Conservation (phyloP, 2,888 invertebrate genomes). For the Nymphalis c-album region DNA sequence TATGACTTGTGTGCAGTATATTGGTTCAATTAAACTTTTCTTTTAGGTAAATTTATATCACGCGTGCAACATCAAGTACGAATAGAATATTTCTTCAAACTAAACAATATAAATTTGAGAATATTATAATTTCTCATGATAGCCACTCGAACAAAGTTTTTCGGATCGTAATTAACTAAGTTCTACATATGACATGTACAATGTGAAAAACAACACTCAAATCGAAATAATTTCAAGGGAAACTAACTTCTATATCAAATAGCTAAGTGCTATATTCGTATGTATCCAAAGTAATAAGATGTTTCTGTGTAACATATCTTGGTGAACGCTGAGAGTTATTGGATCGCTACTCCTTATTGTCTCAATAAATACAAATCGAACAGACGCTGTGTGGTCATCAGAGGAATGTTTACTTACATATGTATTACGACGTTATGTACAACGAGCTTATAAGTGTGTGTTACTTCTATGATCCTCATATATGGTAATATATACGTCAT, state of each 20-base stretch:
- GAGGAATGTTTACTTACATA: constrained; percentile 9
- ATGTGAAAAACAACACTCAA: neutral
- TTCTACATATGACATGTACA: constrained; percentile 1
- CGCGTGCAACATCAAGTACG: too few relatives aligned
- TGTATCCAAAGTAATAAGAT: neutral
- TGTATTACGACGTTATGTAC: neutral
- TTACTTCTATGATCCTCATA: neutral
- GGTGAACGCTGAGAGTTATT: constrained; percentile 29
- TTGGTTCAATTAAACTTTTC: too few relatives aligned
- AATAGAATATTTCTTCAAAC: too few relatives aligned
- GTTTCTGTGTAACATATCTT: neutral
- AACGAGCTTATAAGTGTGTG: neutral
- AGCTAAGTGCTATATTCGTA: neutral
- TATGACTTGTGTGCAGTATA: too few relatives aligned
- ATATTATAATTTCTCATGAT: neutral
- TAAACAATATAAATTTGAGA: too few relatives aligned
- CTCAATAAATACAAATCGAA: constrained; percentile 55
- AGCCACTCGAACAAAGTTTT: neutral
- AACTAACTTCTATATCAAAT: neutral
- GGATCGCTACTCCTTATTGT: constrained; percentile 45
- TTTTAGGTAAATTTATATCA: too few relatives aligned
- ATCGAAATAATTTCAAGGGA: neutral
- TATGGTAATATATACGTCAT: too few relatives aligned
- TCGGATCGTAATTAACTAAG: neutral
- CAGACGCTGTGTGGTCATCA: constrained; percentile 19